Conservation (phyloP, 2,888 invertebrate species). For the Ochlodes sylvanus region DNA sequence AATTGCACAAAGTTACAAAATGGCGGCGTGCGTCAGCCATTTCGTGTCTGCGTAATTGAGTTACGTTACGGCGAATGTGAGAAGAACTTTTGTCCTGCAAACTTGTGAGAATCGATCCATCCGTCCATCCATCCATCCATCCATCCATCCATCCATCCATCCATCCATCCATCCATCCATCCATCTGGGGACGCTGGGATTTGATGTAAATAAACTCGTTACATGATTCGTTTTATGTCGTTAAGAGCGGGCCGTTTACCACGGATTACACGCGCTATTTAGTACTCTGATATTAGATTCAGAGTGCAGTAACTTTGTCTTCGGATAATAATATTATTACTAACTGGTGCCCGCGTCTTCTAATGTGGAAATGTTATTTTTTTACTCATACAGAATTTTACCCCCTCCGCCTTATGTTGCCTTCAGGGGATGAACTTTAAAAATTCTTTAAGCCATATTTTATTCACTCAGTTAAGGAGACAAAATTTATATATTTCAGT, state of each 20-base stretch:
- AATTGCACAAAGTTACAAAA: slow-evolving; percentile 17
- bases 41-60: slow-evolving; percentile 15
- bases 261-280: slow-evolving; percentile 15
- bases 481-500: too few relatives aligned
- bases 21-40: slow-evolving; percentile 21
- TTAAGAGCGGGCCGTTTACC: slow-evolving; percentile 18
- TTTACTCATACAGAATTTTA: too few relatives aligned
- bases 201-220: slow-evolving; percentile 21
- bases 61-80: slow-evolving; percentile 12
- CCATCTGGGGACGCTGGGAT: not conserved
- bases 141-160: slow-evolving; percentile 14
- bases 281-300: slow-evolving; percentile 5
- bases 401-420: too few relatives aligned
- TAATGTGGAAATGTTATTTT: too few relatives aligned
- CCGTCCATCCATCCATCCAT: slow-evolving; percentile 11
- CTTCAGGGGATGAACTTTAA: too few relatives aligned
- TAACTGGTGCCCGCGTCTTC: too few relatives aligned
- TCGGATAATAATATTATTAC: not conserved
- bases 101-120: slow-evolving; percentile 1
- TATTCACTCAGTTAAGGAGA: too few relatives aligned
- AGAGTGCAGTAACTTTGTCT: not conserved
- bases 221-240: slow-evolving; percentile 20
- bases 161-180: slow-evolving; percentile 11
- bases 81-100: not conserved
- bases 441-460: too few relatives aligned